These are phyloP conservation scores for Anastatus disparis DNA, from an alignment of 1,140 invertebrate species.

Conservation along the genomic window DNA sequence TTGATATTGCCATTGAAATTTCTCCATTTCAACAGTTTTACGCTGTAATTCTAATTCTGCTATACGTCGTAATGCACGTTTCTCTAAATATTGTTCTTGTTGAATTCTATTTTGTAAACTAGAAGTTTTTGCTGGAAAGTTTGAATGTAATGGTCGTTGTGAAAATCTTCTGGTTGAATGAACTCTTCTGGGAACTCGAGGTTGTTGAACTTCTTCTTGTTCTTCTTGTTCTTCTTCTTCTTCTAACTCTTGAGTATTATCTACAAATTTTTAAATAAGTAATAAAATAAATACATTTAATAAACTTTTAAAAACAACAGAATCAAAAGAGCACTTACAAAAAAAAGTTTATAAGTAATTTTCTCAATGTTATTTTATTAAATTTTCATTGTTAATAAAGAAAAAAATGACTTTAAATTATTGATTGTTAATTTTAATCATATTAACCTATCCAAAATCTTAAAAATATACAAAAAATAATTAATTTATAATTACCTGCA, in stretches of 20 bases:
- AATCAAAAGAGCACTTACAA: background rate
- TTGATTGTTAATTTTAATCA: no score
- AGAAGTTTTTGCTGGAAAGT: constrained; percentile 38
- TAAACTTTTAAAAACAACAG: background rate
- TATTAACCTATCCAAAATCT: background rate
- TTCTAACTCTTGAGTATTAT: constrained; percentile 27
- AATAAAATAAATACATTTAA: no score
- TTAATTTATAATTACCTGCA: constrained; percentile 42
- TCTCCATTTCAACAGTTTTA: constrained; percentile 56
- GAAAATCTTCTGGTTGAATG: constrained; percentile 43
- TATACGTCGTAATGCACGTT: constrained; percentile 47
- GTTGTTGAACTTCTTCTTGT: no score
- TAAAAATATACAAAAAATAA: no score
- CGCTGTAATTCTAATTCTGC: constrained; percentile 56
- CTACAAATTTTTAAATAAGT: constrained; percentile 26
- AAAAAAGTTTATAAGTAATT: background rate
- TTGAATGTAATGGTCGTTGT: constrained; percentile 44
- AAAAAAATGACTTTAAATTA: no score
- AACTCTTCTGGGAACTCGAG: no score
- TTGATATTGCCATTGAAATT: constrained; percentile 55
- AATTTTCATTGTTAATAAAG: constrained; percentile 9
- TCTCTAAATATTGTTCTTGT: constrained; percentile 55
- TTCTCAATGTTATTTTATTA: no score
- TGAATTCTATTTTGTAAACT: constrained; percentile 55
- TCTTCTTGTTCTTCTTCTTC: constrained; percentile 36